Evolutionary conservation across 2,888 invertebrate genomes (phyloP), one percentile per base, ranked within the genome.

Genomic region (Byasa hedistus): DNA sequence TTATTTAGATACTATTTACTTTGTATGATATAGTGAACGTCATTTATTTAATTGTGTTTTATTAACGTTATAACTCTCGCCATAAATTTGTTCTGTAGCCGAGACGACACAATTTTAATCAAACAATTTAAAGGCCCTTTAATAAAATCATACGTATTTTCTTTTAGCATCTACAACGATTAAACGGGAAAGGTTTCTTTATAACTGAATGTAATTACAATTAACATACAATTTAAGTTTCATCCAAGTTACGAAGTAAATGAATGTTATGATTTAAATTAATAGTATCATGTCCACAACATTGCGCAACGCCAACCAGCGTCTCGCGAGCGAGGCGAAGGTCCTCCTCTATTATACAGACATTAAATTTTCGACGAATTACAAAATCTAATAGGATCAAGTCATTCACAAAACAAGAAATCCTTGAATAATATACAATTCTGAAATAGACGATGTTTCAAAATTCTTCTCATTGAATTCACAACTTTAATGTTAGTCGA

Each of bases 341-440:
- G 55, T 59, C 52, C 44, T 55, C 54, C 59, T 59, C 60, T 60
- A 27, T 56, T 44, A 60, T 54, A 54, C 32, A 61, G 32, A 54
- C 32, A 61, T 60, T 51, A 21, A 21, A 56, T 56, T 56, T 65
- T 55, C 23, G 59, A 59, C 22, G 22, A 55, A 56, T 65, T 48
- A 60, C 56, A 65, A 65, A 65, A 60, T 56, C 52, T 58, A 63
- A 67, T 59, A 19, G 61, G 69, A 69, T 61, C 68, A 68, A 22
- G 7, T 10, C 24, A 36, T 52, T 32, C 22, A 51, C 39, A 52
- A 48, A 24, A 48, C 32, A 57, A 57, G 57, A 58, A 32, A 60
- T 60, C 65, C 69, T 67, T 69, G 68, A 65, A 62, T 54, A 65
- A 52, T 10, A 21, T 22, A 21, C 22, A 21, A 52, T 56, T 68